phyloP scores from a whole-genome alignment of 2,888 invertebrate species.

The Synergus umbraculus region DNA sequence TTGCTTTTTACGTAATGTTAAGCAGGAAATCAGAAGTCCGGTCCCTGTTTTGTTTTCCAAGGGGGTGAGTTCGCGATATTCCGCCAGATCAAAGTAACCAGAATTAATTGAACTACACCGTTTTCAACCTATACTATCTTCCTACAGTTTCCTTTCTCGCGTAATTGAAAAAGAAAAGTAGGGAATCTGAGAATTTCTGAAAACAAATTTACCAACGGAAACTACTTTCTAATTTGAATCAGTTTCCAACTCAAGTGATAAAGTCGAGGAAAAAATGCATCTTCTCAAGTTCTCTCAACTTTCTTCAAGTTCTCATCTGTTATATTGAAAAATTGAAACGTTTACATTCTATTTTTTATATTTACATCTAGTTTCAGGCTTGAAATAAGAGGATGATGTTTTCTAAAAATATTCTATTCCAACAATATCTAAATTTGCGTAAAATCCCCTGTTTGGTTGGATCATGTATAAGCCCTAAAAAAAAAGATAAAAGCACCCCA shows the following conservation, averaged over 20 bases:
- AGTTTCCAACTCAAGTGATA: no score
- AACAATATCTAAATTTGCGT: conserved; percentile 6
- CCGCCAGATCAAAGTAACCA: conserved; percentile 67
- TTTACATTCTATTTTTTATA: no score
- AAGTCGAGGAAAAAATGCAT: no score
- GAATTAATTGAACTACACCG: conserved; percentile 57
- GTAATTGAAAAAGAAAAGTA: conserved; percentile 43
- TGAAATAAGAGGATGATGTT: neutral
- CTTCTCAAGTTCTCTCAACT: no score
- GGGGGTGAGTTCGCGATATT: conserved; percentile 69
- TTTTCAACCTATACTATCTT: conserved; percentile 42
- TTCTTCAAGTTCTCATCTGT: no score
- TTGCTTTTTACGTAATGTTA: conserved; percentile 76
- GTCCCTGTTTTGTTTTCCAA: conserved; percentile 66
- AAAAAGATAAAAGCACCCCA: conserved; percentile 44
- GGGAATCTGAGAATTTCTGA: neutral
- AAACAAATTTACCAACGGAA: neutral
- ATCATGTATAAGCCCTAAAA: conserved; percentile 44
- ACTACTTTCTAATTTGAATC: neutral
- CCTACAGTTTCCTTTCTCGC: conserved; percentile 49
- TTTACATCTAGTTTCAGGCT: neutral
- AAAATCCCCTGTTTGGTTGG: neutral
- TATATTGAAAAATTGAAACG: no score
- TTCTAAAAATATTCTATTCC: neutral
- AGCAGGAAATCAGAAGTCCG: conserved; percentile 62